Base-by-base conservation (phyloP, 2,888 invertebrate species). In the Cephus nigrinus region DNA sequence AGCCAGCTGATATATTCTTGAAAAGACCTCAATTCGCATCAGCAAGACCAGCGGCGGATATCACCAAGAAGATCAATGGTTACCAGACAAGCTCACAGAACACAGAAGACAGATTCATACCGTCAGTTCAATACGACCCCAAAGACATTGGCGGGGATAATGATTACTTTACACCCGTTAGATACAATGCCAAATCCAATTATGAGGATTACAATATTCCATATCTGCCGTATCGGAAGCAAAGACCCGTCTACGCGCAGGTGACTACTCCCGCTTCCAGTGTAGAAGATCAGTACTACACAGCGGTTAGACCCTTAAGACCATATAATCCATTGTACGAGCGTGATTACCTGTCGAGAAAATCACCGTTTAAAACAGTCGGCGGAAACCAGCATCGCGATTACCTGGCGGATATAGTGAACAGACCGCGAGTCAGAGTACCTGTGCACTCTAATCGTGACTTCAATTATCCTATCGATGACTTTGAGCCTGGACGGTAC, bases 81-180 rank as follows among this genome's bases (percentile, higher is more conserved):
- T 74, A 36, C 11, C 35, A 36, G n/a, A 23, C 75, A 75, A 12
- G 32, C 40, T 33, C 74, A 9, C 77, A 79, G 34, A 85, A 80
- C 12, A 82, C 82, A 4, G 82, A 85, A 1, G 84, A 84, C 23
- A 89, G 88, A 78, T 91, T 91, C 76, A 81, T 91, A 1, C 91
- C 91, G 0, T 91, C 91, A 1, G 85, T 91, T 1, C 91, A 91
- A 74, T 91, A 88, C 80, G 86, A 91, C 79, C 91, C 91, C 0
- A 86, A 86, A 76, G 86, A 88, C 11, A 76, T 86, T 1, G 85
- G 82, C 0, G 79, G 80, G 69, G 88, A 89, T 32, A 81, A 78
- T 15, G 88, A 90, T 33, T 90, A 89, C 76, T 91, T 91, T 75
- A 85, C 86, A 4, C 91, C 91, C 0, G 84, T 91, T 5, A 85